Conservation (phyloP, 2,888 invertebrate genomes). For the Saturnia pavonia region DNA sequence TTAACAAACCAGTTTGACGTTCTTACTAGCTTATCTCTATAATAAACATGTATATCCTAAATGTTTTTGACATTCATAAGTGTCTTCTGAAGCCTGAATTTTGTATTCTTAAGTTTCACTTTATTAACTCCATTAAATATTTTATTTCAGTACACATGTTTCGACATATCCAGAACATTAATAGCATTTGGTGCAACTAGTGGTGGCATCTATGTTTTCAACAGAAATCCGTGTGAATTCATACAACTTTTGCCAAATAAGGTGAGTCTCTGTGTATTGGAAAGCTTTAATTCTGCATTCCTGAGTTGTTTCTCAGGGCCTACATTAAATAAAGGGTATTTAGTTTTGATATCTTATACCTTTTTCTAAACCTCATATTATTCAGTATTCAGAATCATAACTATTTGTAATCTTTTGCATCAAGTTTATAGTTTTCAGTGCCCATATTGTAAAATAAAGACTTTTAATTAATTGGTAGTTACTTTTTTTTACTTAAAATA, state of each 20-base stretch:
- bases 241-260: slow-evolving; percentile 90
- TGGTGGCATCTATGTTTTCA: slow-evolving; percentile 90
- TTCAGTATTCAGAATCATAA: not conserved
- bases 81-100: no score
- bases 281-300: not conserved
- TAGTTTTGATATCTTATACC: not conserved
- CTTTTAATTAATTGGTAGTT: no score
- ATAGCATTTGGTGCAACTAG: slow-evolving; percentile 91
- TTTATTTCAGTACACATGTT: slow-evolving; percentile 87
- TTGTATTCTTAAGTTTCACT: no score
- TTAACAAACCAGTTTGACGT: no score
- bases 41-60: no score
- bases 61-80: no score
- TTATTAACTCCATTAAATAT: not conserved
- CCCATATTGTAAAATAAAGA: not conserved
- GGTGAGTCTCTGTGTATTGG: slow-evolving; percentile 59
- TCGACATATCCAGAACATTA: slow-evolving; percentile 87
- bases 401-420: not conserved
- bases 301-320: not conserved
- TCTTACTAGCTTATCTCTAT: no score
- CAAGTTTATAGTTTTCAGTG: not conserved
- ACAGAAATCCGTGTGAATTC: slow-evolving; percentile 87
- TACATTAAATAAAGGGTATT: not conserved
- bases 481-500: no score
- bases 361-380: not conserved